Conservation (phyloP, 1,140 invertebrate genomes). For the Potamilus streckersoni region DNA sequence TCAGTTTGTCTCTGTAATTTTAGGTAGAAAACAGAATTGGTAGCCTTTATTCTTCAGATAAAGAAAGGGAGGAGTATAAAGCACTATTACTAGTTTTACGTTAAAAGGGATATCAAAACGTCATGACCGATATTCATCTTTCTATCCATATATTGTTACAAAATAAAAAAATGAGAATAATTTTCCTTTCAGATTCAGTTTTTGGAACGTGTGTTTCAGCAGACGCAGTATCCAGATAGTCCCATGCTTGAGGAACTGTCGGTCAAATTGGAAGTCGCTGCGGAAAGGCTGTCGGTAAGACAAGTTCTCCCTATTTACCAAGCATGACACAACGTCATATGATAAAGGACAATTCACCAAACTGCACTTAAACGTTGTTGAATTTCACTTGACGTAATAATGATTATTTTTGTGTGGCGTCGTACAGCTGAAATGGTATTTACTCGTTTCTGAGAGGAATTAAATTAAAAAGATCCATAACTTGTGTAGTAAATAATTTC, state of each 20-base stretch:
- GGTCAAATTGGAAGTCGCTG: constrained; percentile 21
- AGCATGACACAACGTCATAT: background rate
- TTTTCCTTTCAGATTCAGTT: constrained; percentile 23
- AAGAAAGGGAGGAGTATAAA: no score
- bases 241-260: constrained; percentile 26
- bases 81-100: no score
- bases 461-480: background rate
- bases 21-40: no score
- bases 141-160: no score
- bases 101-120: no score
- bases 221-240: constrained; percentile 35
- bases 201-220: constrained; percentile 26
- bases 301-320: background rate
- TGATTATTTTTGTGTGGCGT: background rate
- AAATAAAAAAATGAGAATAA: no score
- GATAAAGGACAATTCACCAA: background rate
- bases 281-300: constrained; percentile 37
- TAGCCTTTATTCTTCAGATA: no score
- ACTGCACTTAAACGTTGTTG: background rate
- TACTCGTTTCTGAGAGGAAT: background rate
- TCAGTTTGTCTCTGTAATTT: no score
- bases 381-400: background rate
- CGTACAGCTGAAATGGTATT: background rate
- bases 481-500: no score
- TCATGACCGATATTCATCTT: no score